Evolutionary conservation across 1,140 invertebrate genomes (phyloP), one percentile per base, ranked within the genome.

Genomic region (Lepidurus packardi): DNA sequence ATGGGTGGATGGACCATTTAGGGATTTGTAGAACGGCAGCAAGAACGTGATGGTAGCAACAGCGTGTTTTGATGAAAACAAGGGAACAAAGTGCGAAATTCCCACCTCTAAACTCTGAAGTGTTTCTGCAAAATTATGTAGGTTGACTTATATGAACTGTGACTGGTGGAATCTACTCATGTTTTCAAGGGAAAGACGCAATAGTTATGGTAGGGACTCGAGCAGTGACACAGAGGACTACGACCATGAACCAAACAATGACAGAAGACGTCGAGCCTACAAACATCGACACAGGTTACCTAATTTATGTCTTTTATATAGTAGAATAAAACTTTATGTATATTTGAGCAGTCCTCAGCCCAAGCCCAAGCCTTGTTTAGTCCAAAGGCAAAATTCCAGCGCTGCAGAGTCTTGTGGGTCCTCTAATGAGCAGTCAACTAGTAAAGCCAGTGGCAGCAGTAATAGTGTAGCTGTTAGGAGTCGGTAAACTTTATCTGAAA

Each of bases 301-400:
- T 78, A 7, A 79, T 73, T 41, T 34, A 34, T 24, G 21, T 10
- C 13, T 43, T 16, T n/a, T 73, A 25, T 73, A 41, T 2, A 79
- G 43, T n/a, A 13, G 13, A 44, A 21, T 73, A 44, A 10, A 42
- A 43, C 34, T 76, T 43, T 21, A 6, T 74, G 25, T 8, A 77
- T 77, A 77, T 80, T 73, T 43, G 34, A 81, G 53, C 81, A 90
- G 89, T 87, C 90, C 88, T 88, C 88, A 87, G 85, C 88, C 89
- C 78, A 91, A 91, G 85, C 91, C 90, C 82, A 92, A 92, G 86
- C 89, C 91, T 82, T 92, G 91, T 87, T 87, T 92, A 84, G 91
- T 92, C 80, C 91, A 91, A 84, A 87, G 89, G 44, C 83, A 83
- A 24, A 82, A 84, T 77, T 84, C 82, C 83, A 85, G 86, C 84